Evolutionary conservation across 2,888 invertebrate species (phyloP).

Genomic region (Netelia virgata): DNA sequence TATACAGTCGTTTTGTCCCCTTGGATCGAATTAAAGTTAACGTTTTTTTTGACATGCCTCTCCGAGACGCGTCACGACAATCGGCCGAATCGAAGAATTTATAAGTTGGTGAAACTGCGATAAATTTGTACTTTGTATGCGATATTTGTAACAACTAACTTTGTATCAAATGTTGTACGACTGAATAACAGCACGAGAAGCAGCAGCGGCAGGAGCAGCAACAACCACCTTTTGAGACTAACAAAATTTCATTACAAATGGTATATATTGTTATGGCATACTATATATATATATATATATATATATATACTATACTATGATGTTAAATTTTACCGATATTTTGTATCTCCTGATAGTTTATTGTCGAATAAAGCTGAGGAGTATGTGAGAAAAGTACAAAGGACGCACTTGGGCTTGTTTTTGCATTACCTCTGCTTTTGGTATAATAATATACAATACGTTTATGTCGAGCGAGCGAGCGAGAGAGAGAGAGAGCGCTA

Average conservation of each 20-base stretch:
- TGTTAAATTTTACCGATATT: conserved; percentile 61
- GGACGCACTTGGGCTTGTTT: conserved; percentile 56
- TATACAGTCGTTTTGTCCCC: too few species aligned
- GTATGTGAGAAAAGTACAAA: conserved; percentile 38
- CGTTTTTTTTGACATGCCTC: background rate
- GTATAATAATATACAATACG: background rate
- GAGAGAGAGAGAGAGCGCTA: background rate
- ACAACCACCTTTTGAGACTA: conserved; percentile 22
- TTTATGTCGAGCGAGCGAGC: background rate
- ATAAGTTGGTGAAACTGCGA: background rate
- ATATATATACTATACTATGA: conserved; percentile 33
- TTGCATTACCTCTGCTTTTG: conserved; percentile 57
- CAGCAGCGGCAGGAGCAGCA: background rate
- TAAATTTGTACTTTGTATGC: conserved; percentile 48
- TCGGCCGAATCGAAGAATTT: background rate
- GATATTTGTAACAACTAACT: conserved; percentile 28
- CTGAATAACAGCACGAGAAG: background rate
- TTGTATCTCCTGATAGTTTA: conserved; percentile 59
- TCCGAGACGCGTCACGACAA: background rate
- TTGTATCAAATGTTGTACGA: conserved; percentile 42
- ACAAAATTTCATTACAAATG: conserved; percentile 24
- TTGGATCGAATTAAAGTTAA: background rate
- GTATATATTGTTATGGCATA: conserved; percentile 43
- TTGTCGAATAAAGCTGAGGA: conserved; percentile 64
- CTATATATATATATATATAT: background rate